Base-by-base conservation (phyloP, 2,113 vertebrate genomes). In the Hucho hucho region DNA sequence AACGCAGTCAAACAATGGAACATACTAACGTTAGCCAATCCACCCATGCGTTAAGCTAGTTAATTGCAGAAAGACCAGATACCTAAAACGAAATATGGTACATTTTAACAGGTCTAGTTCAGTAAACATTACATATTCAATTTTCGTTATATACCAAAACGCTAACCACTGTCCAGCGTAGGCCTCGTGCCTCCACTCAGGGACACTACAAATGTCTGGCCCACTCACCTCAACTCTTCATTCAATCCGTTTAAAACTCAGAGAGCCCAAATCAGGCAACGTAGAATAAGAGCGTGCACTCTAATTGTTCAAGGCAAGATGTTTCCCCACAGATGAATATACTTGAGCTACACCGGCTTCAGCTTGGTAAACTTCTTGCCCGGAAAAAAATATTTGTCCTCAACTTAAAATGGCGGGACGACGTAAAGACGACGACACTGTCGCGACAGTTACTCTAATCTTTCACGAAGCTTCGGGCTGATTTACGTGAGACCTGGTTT, bases 351-450 rank as follows among this genome's bases (percentile, higher is more conserved):
- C n/a, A n/a, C n/a, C n/a, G n/a, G n/a, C 26, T 66, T 66, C 26
- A 29, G 14, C 29, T 5, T 28, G 16, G 6, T 29, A 16, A 59
- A 6, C 28, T 32, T 16, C 26, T 18, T 18, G 64, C 6, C 14
- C 24, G n/a, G 16, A 47, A 6, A 47, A 16, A 68, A 22, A 22
- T 20, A 32, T 6, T 20, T 43, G 28, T 67, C 3, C 29, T 43
- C 16, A 56, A 32, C 14, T 68, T 69, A 75, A 75, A 75, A 75
- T 75, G 74, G 65, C 74, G 74, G 65, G 26, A 16, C 32, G 32
- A 29, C 65, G 74, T 75, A 69, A 32, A 75, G 4, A n/a, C 26
- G 25, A 67, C 5, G 26, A 56, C 4, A 20, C 6, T 32, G n/a
- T 59, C 4, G 56, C 56, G 18, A 59, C 56, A n/a, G 12, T 22